Evolutionary conservation across 2,113 vertebrate species (phyloP).

Genomic region (Clinocottus analis): DNA sequence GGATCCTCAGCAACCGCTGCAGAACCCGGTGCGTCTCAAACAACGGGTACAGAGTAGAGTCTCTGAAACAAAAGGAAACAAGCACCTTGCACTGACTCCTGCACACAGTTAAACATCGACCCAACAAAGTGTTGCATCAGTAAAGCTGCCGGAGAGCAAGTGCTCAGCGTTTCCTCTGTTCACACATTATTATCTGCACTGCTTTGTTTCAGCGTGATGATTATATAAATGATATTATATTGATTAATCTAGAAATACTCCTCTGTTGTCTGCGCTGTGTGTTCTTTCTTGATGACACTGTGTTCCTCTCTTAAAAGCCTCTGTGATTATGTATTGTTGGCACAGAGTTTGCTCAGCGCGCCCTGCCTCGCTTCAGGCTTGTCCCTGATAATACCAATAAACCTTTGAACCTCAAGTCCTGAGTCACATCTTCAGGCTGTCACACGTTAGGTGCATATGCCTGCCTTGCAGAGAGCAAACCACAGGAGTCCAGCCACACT

Average conservation of each 20-base stretch:
- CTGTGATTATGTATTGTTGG: neutral
- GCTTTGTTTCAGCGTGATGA: neutral
- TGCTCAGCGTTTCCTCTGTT: neutral
- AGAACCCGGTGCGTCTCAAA: neutral
- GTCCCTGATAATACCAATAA: slow-evolving; percentile 64
- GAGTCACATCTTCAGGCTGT: slow-evolving; percentile 25
- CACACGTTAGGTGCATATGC: neutral
- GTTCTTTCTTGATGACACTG: neutral
- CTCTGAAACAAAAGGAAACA: slow-evolving; percentile 3
- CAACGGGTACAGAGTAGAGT: neutral
- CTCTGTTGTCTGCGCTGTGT: neutral
- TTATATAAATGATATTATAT: too few relatives aligned
- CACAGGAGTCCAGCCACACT: neutral
- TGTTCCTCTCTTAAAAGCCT: neutral
- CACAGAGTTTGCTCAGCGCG: slow-evolving; percentile 4
- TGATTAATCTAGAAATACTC: too few relatives aligned
- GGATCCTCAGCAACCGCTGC: slow-evolving; percentile 10
- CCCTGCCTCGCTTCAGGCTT: slow-evolving; percentile 22
- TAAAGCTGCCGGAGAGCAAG: neutral
- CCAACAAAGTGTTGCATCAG: slow-evolving; percentile 17
- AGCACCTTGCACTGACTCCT: neutral
- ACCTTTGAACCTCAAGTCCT: slow-evolving; percentile 74
- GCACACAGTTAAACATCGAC: neutral
- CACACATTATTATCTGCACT: neutral
- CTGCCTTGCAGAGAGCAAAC: neutral